Evolutionary conservation across 2,797 vertebrate genomes (phyloP).

Genomic region (Peromyscus nudipes): DNA sequence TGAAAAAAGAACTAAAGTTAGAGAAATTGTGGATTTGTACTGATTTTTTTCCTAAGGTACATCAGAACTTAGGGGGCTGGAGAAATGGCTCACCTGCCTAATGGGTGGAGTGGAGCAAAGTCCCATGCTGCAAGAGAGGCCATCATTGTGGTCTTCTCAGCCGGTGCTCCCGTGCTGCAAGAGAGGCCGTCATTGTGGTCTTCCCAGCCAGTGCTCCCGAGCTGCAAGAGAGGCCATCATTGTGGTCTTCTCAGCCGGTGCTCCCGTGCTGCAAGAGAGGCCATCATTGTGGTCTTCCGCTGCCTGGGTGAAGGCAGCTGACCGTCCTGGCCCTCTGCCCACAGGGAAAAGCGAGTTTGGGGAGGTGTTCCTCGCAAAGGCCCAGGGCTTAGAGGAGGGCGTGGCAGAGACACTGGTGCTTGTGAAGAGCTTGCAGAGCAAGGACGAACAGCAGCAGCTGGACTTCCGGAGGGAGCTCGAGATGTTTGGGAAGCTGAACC

Average conservation of each 20-base stretch:
- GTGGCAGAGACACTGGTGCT: constrained; percentile 94
- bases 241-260: too few relatives aligned
- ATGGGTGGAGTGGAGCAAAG: neutral
- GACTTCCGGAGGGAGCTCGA: constrained; percentile 96
- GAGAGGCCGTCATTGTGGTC: too few relatives aligned
- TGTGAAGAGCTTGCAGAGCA: constrained; percentile 96
- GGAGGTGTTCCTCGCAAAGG: constrained; percentile 97
- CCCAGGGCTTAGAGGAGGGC: constrained; percentile 92
- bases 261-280: too few relatives aligned
- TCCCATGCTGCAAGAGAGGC: too few relatives aligned
- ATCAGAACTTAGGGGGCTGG: neutral
- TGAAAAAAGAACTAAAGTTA: neutral
- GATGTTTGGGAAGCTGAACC: constrained; percentile 97
- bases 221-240: too few relatives aligned
- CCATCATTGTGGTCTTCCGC: neutral
- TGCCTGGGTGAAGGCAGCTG: neutral
- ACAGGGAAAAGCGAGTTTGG: constrained; percentile 97
- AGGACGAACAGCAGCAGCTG: constrained; percentile 95
- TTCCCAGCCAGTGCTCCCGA: too few relatives aligned
- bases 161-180: too few relatives aligned
- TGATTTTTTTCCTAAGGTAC: neutral
- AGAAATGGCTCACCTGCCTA: neutral
- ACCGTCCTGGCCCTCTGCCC: neutral
- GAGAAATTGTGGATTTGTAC: neutral
- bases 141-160: too few relatives aligned